Evolutionary conservation across 2,113 vertebrate genomes (phyloP), one percentile per base, ranked within the genome.

Genomic region (Ctenodactylus gundi): DNA sequence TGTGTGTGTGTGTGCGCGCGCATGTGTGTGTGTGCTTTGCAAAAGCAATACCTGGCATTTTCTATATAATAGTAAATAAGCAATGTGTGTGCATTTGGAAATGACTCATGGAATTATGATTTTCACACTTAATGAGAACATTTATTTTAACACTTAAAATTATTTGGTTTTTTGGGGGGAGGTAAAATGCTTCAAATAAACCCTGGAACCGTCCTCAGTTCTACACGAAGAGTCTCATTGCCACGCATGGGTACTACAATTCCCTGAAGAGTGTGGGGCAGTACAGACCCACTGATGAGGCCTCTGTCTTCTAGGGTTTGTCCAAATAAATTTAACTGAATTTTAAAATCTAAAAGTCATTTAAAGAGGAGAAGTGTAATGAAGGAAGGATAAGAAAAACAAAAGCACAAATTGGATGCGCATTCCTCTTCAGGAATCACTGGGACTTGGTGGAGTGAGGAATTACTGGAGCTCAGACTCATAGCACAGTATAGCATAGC

Each of bases 221-320:
- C 12, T 17, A 34, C 10, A 25, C 8, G 31, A n/a, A 49, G 18
- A 58, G 5, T 29, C 6, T 27, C 25, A 7, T 10, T 7, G 5
- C 25, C 29, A 70, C 46, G 23, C 1, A 11, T 88, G 62, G n/a
- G 15, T n/a, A 44, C 0, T 2, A 0, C 39, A 78, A 21, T 23
- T 39, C 5, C 11, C 27, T 5, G 6, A 17, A 21, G 49, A 44
- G 13, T 8, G 11, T 7, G 21, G 34, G 41, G 9, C 7, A 2
- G 9, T 8, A 0, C 23, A 13, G 2, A 13, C 3, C 1, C 6
- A 25, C 20, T 57, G 51, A 90, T 4, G 14, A 49, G 13, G 8
- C 6, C 13, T 87, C 17, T 80, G 29, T 80, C 87, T 62, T 75
- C n/a, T n/a, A 68, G 6, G 65, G 51, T 76, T 81, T 41, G 3